Base-by-base conservation (phyloP, 23 tunicate species). In the Trididemnum clinides region DNA sequence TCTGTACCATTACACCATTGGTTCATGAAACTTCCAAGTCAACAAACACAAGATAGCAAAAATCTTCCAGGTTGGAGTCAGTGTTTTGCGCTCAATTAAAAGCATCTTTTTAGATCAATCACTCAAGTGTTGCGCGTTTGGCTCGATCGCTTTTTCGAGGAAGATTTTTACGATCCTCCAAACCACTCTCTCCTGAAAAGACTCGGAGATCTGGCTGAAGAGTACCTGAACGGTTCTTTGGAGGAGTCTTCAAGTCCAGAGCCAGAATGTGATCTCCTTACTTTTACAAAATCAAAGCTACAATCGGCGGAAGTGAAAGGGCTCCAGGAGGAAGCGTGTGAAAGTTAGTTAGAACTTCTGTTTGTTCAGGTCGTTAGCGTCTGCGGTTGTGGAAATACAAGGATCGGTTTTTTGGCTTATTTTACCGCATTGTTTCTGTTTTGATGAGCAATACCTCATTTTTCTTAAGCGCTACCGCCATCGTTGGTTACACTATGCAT, bases 121-220 rank as follows among this genome's bases (percentile, higher is more conserved):
- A 33, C 22, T 6, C 51, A 36, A 34, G 30, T 81, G 23, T 26
- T 81, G 20, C 28, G 57, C n/a, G 33, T 32, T 33, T 64, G 73
- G 97, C 21, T 92, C 0, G 91, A 92, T 29, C 71, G 89, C 29
- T 87, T 83, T 75, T 78, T 83, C 59, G 32, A 57, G 12, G 91
- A 92, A 50, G 80, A 73, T 29, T 92, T 92, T 54, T 78, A 92
- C 39, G 79, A 77, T 28, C 81, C 84, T 30, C 88, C 82, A 21
- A 51, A 86, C 4, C 77, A 72, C 78, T 28, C 39, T 6, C 85
- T 92, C 20, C 65, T 92, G 20, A 57, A 78, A 1, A 50, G 81
- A 33, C 39, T 87, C 19, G 18, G 57, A 2, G 83, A 38, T 34
- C 74, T 92, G 21, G 97, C 91, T 6, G 80, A 83, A 35, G 91